Percentiles rank a stretch among this genome's conserved stretches.
Evolutionary conservation across 2,113 vertebrate genomes (phyloP).

Genomic region (Accipiter cooperii): DNA sequence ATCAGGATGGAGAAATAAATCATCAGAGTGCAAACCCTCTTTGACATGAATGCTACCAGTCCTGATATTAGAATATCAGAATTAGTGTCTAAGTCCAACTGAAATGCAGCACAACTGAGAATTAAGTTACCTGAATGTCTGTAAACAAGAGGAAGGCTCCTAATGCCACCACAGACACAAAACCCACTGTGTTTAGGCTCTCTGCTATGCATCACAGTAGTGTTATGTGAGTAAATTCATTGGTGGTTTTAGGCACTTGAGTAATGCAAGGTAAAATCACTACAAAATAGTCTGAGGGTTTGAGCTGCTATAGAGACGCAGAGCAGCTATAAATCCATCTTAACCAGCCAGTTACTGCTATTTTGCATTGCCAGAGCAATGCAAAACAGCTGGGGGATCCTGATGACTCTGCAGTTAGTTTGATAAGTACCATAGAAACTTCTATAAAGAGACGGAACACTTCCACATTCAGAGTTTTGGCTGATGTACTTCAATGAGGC

Average conservation of each 20-base stretch:
- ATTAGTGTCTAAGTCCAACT: neutral
- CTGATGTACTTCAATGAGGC: neutral
- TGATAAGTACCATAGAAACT: neutral
- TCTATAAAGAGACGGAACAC: neutral
- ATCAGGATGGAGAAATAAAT: neutral
- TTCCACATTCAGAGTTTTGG: neutral
- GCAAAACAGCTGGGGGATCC: neutral
- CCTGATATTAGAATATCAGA: neutral
- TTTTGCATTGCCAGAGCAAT: neutral
- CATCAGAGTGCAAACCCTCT: neutral
- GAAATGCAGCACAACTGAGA: neutral
- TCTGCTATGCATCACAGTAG: neutral
- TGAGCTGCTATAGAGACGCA: neutral
- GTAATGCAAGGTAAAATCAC: neutral
- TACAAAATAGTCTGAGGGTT: neutral
- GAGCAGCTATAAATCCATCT: neutral
- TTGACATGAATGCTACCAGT: neutral
- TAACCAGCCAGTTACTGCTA: neutral
- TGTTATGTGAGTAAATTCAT: neutral
- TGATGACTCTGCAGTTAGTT: neutral
- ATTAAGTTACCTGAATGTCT: neutral
- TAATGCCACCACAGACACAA: neutral
- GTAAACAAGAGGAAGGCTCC: neutral
- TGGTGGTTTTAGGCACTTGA: neutral
- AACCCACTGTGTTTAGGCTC: neutral